phyloP scores from a whole-genome alignment of 2,888 invertebrate genomes.

The Scaptomyza reducta region DNA sequence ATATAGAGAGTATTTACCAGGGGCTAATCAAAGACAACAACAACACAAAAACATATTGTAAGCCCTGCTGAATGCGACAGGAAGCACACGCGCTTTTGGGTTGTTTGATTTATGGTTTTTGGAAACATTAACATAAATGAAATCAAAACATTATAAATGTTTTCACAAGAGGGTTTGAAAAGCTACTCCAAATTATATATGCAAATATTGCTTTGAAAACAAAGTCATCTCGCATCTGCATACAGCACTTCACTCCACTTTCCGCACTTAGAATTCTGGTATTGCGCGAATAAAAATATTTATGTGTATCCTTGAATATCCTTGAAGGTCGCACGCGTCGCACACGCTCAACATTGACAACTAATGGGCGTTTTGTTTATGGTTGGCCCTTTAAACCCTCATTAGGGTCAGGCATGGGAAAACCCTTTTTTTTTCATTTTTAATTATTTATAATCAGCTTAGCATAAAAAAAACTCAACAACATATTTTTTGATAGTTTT shows the following conservation, averaged over 20 bases:
- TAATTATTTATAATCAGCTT: constrained; percentile 77
- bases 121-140: constrained; percentile 80
- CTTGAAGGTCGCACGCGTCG: constrained; percentile 76
- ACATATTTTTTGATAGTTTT: constrained; percentile 33
- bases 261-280: constrained; percentile 11
- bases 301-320: constrained; percentile 32
- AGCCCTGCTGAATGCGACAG: constrained; percentile 66
- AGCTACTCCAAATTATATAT: constrained; percentile 58
- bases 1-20: constrained; percentile 12
- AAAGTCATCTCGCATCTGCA: constrained; percentile 65
- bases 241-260: background rate
- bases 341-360: constrained; percentile 49
- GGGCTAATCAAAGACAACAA: constrained; percentile 64
- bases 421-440: constrained; percentile 44
- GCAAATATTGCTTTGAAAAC: constrained; percentile 65
- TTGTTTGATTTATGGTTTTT: constrained; percentile 73
- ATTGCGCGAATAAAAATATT: constrained; percentile 43
- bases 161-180: constrained; percentile 51
- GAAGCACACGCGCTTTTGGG: constrained; percentile 80
- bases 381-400: constrained; percentile 66
- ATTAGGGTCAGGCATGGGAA: constrained; percentile 53
- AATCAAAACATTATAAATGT: constrained; percentile 81
- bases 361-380: constrained; percentile 79
- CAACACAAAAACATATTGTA: constrained; percentile 55
- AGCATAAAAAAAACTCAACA: constrained; percentile 38